phyloP scores from a whole-genome alignment of 2,797 vertebrate genomes.

The Brotogeris chrysoptera region DNA sequence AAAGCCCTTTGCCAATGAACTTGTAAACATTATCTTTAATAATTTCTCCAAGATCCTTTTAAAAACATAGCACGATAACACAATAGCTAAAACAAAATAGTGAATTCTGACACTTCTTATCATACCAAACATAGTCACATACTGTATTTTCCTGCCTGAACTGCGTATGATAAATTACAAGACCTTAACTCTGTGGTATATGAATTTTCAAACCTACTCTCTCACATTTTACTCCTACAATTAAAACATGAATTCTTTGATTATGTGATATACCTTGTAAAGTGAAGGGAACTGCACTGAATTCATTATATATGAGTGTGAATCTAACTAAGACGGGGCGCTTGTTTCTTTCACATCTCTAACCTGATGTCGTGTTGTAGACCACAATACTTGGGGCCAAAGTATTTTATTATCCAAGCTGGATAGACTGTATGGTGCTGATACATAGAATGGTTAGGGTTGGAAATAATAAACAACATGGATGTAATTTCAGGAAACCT shows the following conservation, averaged over 20 bases:
- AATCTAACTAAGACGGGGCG: not conserved
- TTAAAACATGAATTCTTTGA: not conserved
- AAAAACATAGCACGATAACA: not conserved
- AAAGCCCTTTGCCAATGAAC: not conserved
- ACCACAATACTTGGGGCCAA: not conserved
- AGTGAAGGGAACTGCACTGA: not conserved
- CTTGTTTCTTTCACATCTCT: not conserved
- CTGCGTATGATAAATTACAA: not conserved
- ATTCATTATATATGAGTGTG: not conserved
- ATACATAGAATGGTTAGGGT: not conserved
- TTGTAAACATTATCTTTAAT: not conserved
- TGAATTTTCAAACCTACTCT: not conserved
- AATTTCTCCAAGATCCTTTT: not conserved
- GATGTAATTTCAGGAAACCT: not conserved
- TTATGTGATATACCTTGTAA: not conserved
- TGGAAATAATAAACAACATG: not conserved
- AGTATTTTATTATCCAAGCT: not conserved
- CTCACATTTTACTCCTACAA: not conserved
- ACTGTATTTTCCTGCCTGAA: not conserved
- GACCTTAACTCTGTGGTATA: not conserved
- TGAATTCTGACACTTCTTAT: not conserved
- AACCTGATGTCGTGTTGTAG: not conserved
- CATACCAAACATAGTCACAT: not conserved
- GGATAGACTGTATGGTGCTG: not conserved
- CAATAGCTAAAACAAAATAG: not conserved